These are phyloP conservation scores for Eptatretus burgeri DNA, from an alignment of 2,113 vertebrate species.

Conservation along the genomic window DNA sequence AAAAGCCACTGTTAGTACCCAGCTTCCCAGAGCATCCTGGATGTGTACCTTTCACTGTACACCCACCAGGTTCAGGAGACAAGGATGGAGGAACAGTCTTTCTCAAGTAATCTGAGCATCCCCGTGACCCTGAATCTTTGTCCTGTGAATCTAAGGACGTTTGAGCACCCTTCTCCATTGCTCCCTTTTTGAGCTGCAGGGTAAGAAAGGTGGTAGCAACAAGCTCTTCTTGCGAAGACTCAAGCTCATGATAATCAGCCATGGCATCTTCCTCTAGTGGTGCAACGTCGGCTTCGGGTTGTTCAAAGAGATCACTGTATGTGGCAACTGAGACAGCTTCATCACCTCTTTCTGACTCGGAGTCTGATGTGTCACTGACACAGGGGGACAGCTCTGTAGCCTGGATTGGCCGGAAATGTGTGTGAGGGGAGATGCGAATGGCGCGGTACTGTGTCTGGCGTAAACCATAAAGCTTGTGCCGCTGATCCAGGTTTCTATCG, in stretches of 20 bases:
- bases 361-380: slow-evolving; percentile 69
- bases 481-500: slow-evolving; percentile 47
- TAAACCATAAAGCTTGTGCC: slow-evolving; percentile 46
- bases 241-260: slow-evolving; percentile 41
- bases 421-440: slow-evolving; percentile 85
- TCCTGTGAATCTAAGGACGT: slow-evolving; percentile 94
- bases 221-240: slow-evolving; percentile 83
- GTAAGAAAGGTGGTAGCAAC: slow-evolving; percentile 80
- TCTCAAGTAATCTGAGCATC: too few relatives aligned
- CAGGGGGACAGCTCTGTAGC: slow-evolving; percentile 80
- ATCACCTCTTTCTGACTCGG: slow-evolving; percentile 86
- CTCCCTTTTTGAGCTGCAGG: slow-evolving; percentile 72
- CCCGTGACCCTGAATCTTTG: slow-evolving; percentile 7
- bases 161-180: slow-evolving; percentile 98
- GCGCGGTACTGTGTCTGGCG: slow-evolving; percentile 82
- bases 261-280: slow-evolving; percentile 87
- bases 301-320: slow-evolving; percentile 48
- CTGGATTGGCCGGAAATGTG: slow-evolving; percentile 92
- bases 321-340: slow-evolving; percentile 25
- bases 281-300: slow-evolving; percentile 77
- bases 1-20: too few relatives aligned
- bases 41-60: too few relatives aligned
- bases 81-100: too few relatives aligned
- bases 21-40: too few relatives aligned
- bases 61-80: too few relatives aligned